These are phyloP conservation scores for Acanthosepion lycidas DNA, from an alignment of 2,888 invertebrate species.

Conservation along the genomic window DNA sequence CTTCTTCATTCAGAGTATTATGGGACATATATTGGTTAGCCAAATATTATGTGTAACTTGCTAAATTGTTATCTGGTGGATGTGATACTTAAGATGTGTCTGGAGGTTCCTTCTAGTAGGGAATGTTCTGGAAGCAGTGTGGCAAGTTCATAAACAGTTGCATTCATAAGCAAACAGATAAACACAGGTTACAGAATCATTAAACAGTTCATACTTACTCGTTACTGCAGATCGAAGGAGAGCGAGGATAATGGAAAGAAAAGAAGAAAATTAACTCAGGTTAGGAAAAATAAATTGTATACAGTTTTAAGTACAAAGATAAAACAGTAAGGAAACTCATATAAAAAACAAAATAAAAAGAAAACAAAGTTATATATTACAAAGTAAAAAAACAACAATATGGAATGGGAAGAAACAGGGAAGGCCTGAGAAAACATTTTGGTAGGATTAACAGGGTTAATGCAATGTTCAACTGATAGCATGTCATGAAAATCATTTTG, in stretches of 20 bases:
- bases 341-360: background rate
- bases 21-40: background rate
- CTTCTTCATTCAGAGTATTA: background rate
- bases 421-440: background rate
- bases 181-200: background rate
- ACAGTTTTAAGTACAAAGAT: background rate
- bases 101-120: background rate
- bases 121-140: background rate
- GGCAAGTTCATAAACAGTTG: background rate
- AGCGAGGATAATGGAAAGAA: background rate
- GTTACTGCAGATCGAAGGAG: constrained; percentile 20
- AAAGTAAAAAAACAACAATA: background rate
- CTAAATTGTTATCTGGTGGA: background rate
- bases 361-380: background rate
- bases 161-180: background rate
- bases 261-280: background rate
- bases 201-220: background rate
- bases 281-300: background rate
- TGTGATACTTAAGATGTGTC: too few species aligned
- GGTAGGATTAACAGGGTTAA: background rate
- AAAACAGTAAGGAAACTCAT: background rate
- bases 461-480: too few species aligned
- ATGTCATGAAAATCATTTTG: background rate
- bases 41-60: background rate
- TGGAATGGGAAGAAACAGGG: background rate